Conservation (phyloP, 1,140 invertebrate genomes). For the Pararge aegeria region DNA sequence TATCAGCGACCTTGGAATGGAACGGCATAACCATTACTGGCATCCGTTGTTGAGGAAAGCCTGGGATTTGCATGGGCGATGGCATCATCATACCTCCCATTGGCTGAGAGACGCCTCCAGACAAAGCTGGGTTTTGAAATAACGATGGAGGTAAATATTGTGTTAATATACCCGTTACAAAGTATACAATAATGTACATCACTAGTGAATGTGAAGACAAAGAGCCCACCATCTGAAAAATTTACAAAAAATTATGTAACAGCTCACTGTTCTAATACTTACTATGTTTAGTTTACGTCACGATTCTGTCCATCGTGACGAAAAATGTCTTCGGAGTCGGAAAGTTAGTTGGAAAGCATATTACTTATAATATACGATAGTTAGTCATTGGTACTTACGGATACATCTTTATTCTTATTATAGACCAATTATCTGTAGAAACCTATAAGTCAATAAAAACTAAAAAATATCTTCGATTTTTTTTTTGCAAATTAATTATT, state of each 20-base stretch:
- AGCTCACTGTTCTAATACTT: no score
- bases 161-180: slow-evolving; percentile 1
- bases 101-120: slow-evolving; percentile 7
- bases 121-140: slow-evolving; percentile 14
- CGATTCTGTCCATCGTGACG: no score
- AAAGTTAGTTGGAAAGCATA: neutral
- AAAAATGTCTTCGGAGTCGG: no score
- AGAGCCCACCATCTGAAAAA: slow-evolving; percentile 27
- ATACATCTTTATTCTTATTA: neutral
- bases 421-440: no score
- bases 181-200: slow-evolving; percentile 13
- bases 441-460: no score
- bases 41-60: slow-evolving; percentile 38
- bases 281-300: no score
- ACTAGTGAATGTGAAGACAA: slow-evolving; percentile 13
- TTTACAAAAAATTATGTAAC: neutral
- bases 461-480: no score
- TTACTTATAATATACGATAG: neutral
- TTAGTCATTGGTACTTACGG: neutral
- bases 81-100: slow-evolving; percentile 17
- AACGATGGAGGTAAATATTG: slow-evolving; percentile 20
- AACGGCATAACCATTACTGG: slow-evolving; percentile 56
- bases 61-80: slow-evolving; percentile 32
- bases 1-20: slow-evolving; percentile 37
- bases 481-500: no score